Evolutionary conservation across 2,797 vertebrate genomes (phyloP).

Genomic region (Myotis myotis): DNA sequence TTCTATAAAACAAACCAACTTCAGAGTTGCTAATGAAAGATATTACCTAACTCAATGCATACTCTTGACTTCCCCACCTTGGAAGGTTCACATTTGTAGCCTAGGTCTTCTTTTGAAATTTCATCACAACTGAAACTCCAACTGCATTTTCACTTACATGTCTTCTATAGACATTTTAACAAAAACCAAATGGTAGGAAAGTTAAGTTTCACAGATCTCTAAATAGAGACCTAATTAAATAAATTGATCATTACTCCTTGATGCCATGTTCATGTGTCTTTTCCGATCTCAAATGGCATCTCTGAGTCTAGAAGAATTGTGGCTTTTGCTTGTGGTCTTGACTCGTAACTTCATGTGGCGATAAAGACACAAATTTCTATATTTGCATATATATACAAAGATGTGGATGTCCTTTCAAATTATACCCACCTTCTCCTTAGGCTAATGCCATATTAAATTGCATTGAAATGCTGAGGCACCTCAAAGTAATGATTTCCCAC

Average conservation of each 20-base stretch:
- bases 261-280: neutral
- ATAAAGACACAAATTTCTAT: slow-evolving; percentile 46
- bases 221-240: slow-evolving; percentile 28
- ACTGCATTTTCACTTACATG: neutral
- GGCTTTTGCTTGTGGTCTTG: neutral
- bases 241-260: slow-evolving; percentile 7
- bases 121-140: neutral
- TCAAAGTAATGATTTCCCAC: slow-evolving; percentile 77
- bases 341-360: neutral
- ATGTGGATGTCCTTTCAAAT: slow-evolving; percentile 57
- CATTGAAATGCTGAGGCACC: slow-evolving; percentile 68
- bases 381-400: slow-evolving; percentile 65
- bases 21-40: neutral
- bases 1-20: neutral
- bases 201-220: neutral
- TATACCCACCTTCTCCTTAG: slow-evolving; percentile 61
- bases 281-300: neutral
- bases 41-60: neutral
- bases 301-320: neutral
- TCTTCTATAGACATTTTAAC: neutral
- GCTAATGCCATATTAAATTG: slow-evolving; percentile 62
- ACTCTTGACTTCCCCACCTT: neutral
- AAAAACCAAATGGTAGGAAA: neutral
- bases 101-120: neutral
- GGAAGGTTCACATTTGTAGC: neutral